Conservation (phyloP, 2,797 vertebrate species). For the Lycodopsis pacificus region DNA sequence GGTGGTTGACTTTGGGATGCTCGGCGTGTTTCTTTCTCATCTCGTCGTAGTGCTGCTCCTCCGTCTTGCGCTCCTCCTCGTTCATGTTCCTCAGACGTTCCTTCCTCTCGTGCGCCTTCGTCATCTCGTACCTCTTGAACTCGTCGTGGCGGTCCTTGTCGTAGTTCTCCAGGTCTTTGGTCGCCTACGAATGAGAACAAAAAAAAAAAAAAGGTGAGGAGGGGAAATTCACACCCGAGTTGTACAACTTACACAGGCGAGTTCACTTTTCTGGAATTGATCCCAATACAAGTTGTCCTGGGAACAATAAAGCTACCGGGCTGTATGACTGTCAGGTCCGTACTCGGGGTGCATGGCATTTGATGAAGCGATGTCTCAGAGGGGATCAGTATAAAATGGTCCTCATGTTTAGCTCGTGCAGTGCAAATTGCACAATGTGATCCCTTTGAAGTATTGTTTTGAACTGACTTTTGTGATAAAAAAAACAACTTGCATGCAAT, state of each 20-base stretch:
- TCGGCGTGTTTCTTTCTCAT: slow-evolving; percentile 92
- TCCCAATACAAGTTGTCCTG: background rate
- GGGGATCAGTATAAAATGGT: too few relatives aligned
- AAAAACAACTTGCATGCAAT: background rate
- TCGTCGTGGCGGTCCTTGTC: slow-evolving; percentile 92
- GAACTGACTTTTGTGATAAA: background rate
- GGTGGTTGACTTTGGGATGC: slow-evolving; percentile 95
- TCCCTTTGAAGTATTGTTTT: background rate
- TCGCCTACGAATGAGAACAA: slow-evolving; percentile 81
- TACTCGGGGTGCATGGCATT: too few relatives aligned
- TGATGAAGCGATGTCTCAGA: too few relatives aligned
- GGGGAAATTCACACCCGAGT: background rate
- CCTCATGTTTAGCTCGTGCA: too few relatives aligned
- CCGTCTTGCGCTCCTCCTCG: slow-evolving; percentile 88
- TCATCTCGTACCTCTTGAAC: slow-evolving; percentile 95
- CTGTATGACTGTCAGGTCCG: too few relatives aligned
- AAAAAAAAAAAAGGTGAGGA: background rate
- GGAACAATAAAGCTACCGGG: background rate
- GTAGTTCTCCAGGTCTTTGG: slow-evolving; percentile 91
- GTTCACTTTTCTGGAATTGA: background rate
- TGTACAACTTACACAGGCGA: background rate
- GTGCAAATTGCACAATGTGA: too few relatives aligned
- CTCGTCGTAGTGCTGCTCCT: slow-evolving; percentile 90
- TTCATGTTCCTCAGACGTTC: slow-evolving; percentile 89
- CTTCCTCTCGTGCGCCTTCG: slow-evolving; percentile 93